Evolutionary conservation across 2,113 vertebrate species (phyloP), one percentile per base, ranked within the genome.

Genomic region (Proterorhinus semilunaris): DNA sequence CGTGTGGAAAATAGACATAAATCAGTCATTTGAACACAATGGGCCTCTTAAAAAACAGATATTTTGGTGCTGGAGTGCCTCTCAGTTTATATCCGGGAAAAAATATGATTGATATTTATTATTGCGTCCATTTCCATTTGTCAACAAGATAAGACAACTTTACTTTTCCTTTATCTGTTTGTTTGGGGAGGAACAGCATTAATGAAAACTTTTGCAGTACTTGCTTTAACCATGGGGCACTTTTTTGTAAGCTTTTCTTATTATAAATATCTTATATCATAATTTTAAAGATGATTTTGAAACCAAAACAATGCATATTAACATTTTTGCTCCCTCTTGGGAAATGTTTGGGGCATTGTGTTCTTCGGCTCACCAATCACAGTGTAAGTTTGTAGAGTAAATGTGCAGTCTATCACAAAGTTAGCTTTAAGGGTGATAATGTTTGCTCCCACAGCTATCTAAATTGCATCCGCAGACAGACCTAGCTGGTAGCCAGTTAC

Each of bases 381-480:
- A 48, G 36, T 43, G 66, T 53, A 71, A 72, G 46, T 27, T 66
- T 64, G 52, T 63, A 61, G 63, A 49, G 5, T 50, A 57, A 49
- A 15, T 53, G 21, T 49, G 43, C 13, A 16, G 49, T 58, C 59
- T 59, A 17, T 2, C 49, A n/a, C 65, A 43, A 58, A 69, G 36
- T 72, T 54, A 13, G 67, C 17, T 55, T 45, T 66, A 65, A 44
- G 46, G 62, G 76, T 84, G 50, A 53, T 62, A 55, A 10, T 49
- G 17, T 78, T 78, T 76, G 66, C 46, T 44, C 74, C 44, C 8
- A 9, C 46, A 43, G 65, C 50, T 54, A 45, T 75, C 71, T 73
- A 64, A 72, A 83, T 61, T 59, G 42, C 67, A 62, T 73, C 62
- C 64, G 62, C 7, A 62, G 45, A 63, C 65, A 44, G 17, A 45